Evolutionary conservation across 2,888 invertebrate genomes (phyloP).

Genomic region (Girardia tigrina): DNA sequence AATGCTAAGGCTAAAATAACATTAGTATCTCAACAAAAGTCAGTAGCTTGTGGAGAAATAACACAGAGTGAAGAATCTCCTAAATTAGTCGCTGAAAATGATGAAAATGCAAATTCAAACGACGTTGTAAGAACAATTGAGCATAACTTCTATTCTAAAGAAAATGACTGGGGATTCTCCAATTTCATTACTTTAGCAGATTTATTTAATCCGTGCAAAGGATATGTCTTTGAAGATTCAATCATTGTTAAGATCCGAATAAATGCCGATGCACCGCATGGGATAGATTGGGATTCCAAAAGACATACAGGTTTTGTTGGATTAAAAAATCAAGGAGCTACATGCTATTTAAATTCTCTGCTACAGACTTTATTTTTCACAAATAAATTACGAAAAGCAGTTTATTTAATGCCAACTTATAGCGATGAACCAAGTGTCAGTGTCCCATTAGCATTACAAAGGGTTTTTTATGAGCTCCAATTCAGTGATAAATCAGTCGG

Average conservation of each 20-base stretch:
- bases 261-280: slow-evolving; percentile 55
- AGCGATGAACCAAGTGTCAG: slow-evolving; percentile 78
- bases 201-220: slow-evolving; percentile 74
- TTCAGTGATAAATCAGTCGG: slow-evolving; percentile 94
- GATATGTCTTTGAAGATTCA: slow-evolving; percentile 65
- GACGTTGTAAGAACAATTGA: slow-evolving; percentile 56
- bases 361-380: slow-evolving; percentile 94
- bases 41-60: not conserved
- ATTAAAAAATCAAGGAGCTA: slow-evolving; percentile 95
- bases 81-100: not conserved
- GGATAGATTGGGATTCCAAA: slow-evolving; percentile 83
- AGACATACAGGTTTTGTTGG: slow-evolving; percentile 79
- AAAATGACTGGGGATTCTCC: slow-evolving; percentile 82
- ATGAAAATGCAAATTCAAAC: not conserved
- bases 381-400: slow-evolving; percentile 68
- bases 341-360: slow-evolving; percentile 98
- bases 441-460: slow-evolving; percentile 82
- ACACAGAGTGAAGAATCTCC: not conserved
- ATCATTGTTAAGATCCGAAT: slow-evolving; percentile 66
- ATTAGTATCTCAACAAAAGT: slow-evolving; percentile 62
- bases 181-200: slow-evolving; percentile 88
- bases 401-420: slow-evolving; percentile 97
- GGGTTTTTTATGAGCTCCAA: slow-evolving; percentile 93
- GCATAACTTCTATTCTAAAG: slow-evolving; percentile 84
- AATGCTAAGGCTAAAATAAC: slow-evolving; percentile 84